Evolutionary conservation across 2,113 vertebrate genomes (phyloP).

Genomic region (Nettapus auritus): DNA sequence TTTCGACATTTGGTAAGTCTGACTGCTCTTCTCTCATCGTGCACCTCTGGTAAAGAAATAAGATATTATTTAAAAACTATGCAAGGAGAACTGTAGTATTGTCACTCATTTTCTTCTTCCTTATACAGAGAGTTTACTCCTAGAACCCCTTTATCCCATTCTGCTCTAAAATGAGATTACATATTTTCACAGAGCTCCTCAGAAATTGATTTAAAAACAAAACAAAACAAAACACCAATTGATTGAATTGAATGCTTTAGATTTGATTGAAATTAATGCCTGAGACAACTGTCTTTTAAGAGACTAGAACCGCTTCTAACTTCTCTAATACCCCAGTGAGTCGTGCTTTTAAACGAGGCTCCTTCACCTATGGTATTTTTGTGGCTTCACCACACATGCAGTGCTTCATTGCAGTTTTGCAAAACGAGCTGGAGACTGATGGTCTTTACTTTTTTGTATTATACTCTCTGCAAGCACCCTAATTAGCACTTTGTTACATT

Average conservation of each 20-base stretch:
- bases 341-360: neutral
- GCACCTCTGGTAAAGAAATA: neutral
- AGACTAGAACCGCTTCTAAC: neutral
- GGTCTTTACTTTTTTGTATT: neutral
- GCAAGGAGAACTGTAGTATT: neutral
- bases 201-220: neutral
- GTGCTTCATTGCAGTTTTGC: neutral
- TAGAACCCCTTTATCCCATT: neutral
- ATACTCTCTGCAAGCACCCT: neutral
- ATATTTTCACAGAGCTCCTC: neutral
- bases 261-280: neutral
- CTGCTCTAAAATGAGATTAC: neutral
- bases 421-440: neutral
- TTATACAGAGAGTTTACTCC: neutral
- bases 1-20: slow-evolving; percentile 92
- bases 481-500: neutral
- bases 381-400: neutral
- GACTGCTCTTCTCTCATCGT: neutral
- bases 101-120: neutral
- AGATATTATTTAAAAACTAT: neutral
- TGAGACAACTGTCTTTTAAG: neutral
- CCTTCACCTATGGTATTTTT: neutral
- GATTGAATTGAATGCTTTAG: neutral
- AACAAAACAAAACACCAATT: neutral
- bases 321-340: neutral